These are phyloP conservation scores for Cotesia chilonis DNA, from an alignment of 1,140 invertebrate genomes.

Conservation along the genomic window DNA sequence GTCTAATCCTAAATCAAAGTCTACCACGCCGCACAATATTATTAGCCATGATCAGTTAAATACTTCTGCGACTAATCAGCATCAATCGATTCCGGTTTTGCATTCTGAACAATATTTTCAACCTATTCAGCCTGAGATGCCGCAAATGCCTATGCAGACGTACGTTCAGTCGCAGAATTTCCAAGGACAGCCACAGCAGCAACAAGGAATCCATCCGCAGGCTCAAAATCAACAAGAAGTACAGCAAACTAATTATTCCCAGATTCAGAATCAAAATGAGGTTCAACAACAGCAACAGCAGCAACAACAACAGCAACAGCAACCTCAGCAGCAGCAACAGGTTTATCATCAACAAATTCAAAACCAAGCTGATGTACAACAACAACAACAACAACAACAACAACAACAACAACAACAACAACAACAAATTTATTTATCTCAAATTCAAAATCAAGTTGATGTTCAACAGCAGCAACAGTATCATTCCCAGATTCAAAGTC, in stretches of 20 bases:
- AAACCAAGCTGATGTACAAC: constrained; percentile 18
- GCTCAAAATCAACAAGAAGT: constrained; percentile 1
- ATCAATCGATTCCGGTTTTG: constrained; percentile 40
- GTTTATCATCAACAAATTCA: constrained; percentile 23
- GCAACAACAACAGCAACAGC: background rate
- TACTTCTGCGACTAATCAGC: constrained; percentile 30
- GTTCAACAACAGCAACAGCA: no score
- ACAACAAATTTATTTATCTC: background rate
- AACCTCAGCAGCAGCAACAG: background rate
- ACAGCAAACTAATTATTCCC: background rate
- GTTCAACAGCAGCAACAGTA: background rate
- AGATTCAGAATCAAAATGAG: no score
- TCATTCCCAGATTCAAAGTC: constrained; percentile 4
- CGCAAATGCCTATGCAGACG: constrained; percentile 42
- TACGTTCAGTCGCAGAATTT: constrained; percentile 47
- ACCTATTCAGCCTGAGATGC: constrained; percentile 55
- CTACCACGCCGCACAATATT: constrained; percentile 49
- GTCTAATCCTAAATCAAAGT: constrained; percentile 63
- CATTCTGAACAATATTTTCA: constrained; percentile 61
- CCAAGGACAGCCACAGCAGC: constrained; percentile 36
- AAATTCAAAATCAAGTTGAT: constrained; percentile 9
- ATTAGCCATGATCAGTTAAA: constrained; percentile 46
- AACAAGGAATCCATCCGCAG: background rate
- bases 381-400: constrained; percentile 15
- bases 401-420: constrained; percentile 25